Base-by-base conservation (phyloP, 2,888 invertebrate species). In the Lamellibrachia columna region DNA sequence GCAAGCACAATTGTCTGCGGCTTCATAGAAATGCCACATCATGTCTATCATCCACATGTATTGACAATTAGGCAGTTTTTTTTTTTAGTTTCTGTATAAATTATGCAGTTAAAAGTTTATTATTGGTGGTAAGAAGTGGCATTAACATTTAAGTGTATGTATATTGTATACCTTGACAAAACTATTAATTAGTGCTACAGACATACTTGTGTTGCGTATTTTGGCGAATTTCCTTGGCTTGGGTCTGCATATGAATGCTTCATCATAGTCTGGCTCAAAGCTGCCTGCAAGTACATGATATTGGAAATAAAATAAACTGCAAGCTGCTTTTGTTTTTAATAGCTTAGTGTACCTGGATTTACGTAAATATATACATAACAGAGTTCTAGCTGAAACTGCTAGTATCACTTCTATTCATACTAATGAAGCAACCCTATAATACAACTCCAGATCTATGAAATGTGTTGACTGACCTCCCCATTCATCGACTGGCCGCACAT, bases 201-300 rank as follows among this genome's bases (percentile, higher is more conserved):
- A 75, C 75, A 75, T 75, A 75, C 75, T 75, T 75, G 75, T 75
- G 75, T 75, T 75, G 75, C 75, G 75, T 75, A 75, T 15, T 22
- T 75, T 75, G 75, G 22, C 22, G 22, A 75, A 22, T 75, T 75
- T 75, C 75, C 75, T 75, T 22, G 75, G 75, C 22, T 75, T 75
- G 75, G 75, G 75, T 75, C 75, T 75, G 75, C 75, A 75, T 75
- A 75, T 75, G 75, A 75, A 75, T 75, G 75, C 22, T 75, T 75
- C 22, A 75, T 75, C 22, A 22, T 75, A 75, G 75, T 75, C 75
- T 75, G 75, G 75, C 22, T 75, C 75, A 75, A 75, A 75, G 15
- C 75, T 75, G 22, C 75, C 75, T 75, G 75, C 22, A 75, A 75
- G n/a, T n/a, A 75, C 75, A 75, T 75, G 75, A 75, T 15, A 58